Evolutionary conservation across 1,140 invertebrate genomes (phyloP).

Genomic region (Batillaria attramentaria): DNA sequence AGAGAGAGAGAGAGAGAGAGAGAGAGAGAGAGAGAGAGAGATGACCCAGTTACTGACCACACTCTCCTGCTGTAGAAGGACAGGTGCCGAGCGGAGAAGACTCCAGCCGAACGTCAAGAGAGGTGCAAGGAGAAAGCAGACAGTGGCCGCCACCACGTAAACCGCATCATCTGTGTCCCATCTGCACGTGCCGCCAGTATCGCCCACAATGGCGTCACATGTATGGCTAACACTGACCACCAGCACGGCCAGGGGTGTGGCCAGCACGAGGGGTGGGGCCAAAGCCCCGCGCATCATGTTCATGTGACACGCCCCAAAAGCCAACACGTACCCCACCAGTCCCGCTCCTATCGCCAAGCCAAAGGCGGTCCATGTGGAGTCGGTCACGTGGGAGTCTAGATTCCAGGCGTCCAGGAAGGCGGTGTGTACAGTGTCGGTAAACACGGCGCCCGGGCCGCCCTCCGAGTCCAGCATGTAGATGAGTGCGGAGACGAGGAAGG

Average conservation of each 20-base stretch:
- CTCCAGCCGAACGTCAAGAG: conserved; percentile 26
- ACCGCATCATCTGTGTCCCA: neutral
- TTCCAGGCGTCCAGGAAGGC: conserved; percentile 33
- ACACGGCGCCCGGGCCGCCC: neutral
- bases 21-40: neutral
- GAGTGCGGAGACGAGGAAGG: conserved; percentile 21
- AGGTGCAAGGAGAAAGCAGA: conserved; percentile 32
- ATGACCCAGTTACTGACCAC: conserved; percentile 24
- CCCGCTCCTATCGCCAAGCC: conserved; percentile 22
- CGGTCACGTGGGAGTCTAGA: neutral
- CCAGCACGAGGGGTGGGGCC: conserved; percentile 37
- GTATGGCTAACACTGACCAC: conserved; percentile 17
- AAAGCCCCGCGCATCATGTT: conserved; percentile 45
- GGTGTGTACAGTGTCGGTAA: conserved; percentile 1
- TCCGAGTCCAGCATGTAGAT: conserved; percentile 36
- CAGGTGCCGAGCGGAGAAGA: conserved; percentile 33
- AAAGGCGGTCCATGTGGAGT: conserved; percentile 14
- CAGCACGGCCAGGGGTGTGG: conserved; percentile 34
- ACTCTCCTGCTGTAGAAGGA: conserved; percentile 37
- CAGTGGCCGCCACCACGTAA: neutral
- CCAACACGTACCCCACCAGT: conserved; percentile 40
- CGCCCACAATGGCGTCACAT: conserved; percentile 22
- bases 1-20: neutral
- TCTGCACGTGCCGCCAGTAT: neutral
- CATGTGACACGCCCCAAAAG: conserved; percentile 46